Conservation (phyloP, 2,888 invertebrate genomes). For the Pherbina coryleti region DNA sequence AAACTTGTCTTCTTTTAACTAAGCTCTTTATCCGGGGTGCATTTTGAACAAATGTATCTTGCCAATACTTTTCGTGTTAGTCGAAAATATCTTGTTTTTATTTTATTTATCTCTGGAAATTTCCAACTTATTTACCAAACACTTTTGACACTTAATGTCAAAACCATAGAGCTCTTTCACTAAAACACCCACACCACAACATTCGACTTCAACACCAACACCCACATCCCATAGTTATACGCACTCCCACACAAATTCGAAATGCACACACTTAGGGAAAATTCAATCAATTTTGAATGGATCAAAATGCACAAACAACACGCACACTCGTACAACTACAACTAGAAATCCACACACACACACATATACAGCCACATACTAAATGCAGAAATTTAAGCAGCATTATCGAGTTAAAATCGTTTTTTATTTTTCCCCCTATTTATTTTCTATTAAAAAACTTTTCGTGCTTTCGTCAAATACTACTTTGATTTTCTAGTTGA, state of each 20-base stretch:
- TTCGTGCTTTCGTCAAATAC: conserved; percentile 1
- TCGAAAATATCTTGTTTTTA: not conserved
- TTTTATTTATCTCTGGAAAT: not conserved
- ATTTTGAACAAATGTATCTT: not conserved
- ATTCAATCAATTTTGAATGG: conserved; percentile 27
- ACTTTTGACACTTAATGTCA: conserved; percentile 13
- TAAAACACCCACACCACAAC: not conserved
- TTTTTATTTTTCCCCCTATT: not conserved
- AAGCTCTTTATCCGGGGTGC: not conserved
- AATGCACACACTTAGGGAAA: conserved; percentile 11
- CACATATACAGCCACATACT: not conserved
- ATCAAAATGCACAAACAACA: conserved; percentile 17
- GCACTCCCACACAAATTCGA: not conserved
- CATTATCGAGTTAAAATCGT: conserved; percentile 18
- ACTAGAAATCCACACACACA: not conserved
- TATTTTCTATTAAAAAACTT: conserved; percentile 22
- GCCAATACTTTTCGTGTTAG: not conserved
- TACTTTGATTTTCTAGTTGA: conserved; percentile 5
- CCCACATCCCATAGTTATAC: not conserved
- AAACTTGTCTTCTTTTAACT: not conserved
- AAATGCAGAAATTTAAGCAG: conserved; percentile 13
- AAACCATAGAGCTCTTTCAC: not conserved
- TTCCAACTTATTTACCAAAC: not conserved
- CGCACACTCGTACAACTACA: not conserved
- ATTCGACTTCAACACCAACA: not conserved